These are phyloP conservation scores for Lasioglossum zephyrum DNA, from an alignment of 2,888 invertebrate species.

Conservation along the genomic window DNA sequence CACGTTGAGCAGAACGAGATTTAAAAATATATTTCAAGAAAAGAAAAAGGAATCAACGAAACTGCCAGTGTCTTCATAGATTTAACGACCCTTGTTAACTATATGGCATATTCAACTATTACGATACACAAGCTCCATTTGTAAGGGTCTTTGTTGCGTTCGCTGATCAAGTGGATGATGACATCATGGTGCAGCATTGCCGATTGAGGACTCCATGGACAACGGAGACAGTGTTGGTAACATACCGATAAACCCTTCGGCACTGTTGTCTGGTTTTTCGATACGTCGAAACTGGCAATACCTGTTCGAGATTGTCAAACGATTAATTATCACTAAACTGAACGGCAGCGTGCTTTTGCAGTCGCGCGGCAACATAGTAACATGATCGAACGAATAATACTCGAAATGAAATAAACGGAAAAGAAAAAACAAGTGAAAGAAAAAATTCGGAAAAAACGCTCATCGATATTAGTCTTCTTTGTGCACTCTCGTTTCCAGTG, in stretches of 20 bases:
- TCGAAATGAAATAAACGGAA: constrained; percentile 11
- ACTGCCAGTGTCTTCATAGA: constrained; percentile 41
- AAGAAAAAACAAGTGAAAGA: neutral
- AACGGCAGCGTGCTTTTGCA: constrained; percentile 17
- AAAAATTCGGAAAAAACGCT: constrained; percentile 3
- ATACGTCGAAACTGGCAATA: constrained; percentile 25
- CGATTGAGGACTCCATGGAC: constrained; percentile 64
- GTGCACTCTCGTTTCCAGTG: constrained; percentile 3
- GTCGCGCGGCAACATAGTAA: constrained; percentile 17
- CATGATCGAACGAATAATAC: constrained; percentile 23
- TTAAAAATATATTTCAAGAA: constrained; percentile 6
- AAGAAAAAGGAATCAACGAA: constrained; percentile 32
- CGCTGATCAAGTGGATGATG: constrained; percentile 57
- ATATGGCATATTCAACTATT: constrained; percentile 29
- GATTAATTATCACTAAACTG: constrained; percentile 5
- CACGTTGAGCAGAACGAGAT: neutral
- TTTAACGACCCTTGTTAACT: constrained; percentile 21
- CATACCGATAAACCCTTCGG: constrained; percentile 53
- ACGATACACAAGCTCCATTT: constrained; percentile 31
- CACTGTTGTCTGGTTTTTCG: constrained; percentile 28
- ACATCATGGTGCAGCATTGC: constrained; percentile 68
- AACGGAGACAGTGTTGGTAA: constrained; percentile 56
- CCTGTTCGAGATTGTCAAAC: constrained; percentile 20
- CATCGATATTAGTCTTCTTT: neutral
- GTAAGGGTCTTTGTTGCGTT: constrained; percentile 35